These are phyloP conservation scores for Bubo scandiacus DNA, from an alignment of 2,113 vertebrate species.

Conservation along the genomic window DNA sequence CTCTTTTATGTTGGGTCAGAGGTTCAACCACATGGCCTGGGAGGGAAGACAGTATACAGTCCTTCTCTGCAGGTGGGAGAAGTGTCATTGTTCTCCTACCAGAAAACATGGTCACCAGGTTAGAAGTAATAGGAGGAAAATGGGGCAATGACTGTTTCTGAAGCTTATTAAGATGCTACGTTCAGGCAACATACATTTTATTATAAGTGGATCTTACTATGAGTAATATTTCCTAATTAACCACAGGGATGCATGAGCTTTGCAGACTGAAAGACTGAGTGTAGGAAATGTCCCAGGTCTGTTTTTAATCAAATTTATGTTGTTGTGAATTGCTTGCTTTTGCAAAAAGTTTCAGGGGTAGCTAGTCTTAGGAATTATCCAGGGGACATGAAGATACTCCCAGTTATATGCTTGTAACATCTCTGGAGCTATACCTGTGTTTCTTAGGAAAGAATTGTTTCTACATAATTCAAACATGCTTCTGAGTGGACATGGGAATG, in stretches of 20 bases:
- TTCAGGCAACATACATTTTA: background rate
- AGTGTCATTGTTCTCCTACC: background rate
- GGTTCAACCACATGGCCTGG: background rate
- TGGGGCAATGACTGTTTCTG: background rate
- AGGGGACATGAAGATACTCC: background rate
- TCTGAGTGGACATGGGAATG: background rate
- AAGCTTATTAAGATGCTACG: background rate
- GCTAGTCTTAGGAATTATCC: background rate
- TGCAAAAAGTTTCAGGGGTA: constrained; percentile 11
- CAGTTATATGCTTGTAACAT: background rate
- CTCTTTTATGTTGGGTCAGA: background rate
- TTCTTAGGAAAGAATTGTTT: background rate
- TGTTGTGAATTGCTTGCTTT: background rate
- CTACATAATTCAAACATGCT: background rate
- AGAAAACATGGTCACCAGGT: background rate
- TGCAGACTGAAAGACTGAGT: constrained; percentile 10
- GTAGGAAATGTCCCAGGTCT: constrained; percentile 20
- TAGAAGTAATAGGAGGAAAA: background rate
- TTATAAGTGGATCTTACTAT: constrained; percentile 13
- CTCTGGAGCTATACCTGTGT: background rate
- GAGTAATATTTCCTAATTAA: constrained; percentile 58
- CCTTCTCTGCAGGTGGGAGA: background rate
- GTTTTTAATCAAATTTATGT: constrained; percentile 32
- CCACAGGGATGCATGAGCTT: constrained; percentile 15
- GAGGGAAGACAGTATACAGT: background rate